Percentiles rank a stretch among this genome's conserved stretches.
These are phyloP conservation scores for Reinhardtius hippoglossoides DNA, from an alignment of 2,113 vertebrate species.

Conservation along the genomic window DNA sequence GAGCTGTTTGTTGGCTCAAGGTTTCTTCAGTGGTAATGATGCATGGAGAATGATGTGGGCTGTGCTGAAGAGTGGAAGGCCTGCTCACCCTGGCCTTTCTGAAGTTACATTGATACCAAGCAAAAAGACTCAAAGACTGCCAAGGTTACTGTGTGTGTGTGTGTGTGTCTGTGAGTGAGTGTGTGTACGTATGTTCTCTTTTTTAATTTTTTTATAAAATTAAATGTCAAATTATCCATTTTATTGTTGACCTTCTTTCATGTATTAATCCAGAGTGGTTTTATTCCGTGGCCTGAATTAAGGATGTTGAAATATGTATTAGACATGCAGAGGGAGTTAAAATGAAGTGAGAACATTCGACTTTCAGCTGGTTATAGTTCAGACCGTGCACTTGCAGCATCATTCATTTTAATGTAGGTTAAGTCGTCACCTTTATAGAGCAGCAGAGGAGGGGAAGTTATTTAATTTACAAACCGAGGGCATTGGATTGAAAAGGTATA, in stretches of 20 bases:
- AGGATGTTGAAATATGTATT: constrained; percentile 50
- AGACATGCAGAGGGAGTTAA: neutral
- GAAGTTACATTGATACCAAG: constrained; percentile 60
- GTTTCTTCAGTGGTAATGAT: constrained; percentile 82
- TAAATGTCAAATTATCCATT: constrained; percentile 42
- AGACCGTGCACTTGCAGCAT: constrained; percentile 9
- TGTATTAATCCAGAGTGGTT: constrained; percentile 29
- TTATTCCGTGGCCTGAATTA: constrained; percentile 18
- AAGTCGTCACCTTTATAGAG: constrained; percentile 23
- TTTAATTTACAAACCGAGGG: neutral
- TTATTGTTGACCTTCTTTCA: constrained; percentile 26
- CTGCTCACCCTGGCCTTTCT: constrained; percentile 59
- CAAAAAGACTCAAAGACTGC: constrained; percentile 33
- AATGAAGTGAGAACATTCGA: constrained; percentile 16
- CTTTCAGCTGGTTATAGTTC: constrained; percentile 5
- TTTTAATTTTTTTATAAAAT: neutral
- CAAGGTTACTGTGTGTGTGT: constrained; percentile 23
- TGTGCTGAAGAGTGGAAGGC: constrained; percentile 56
- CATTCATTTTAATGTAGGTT: constrained; percentile 3
- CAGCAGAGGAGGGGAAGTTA: neutral
- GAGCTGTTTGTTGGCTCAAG: constrained; percentile 82
- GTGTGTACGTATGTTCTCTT: too few species aligned
- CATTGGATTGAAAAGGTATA: neutral
- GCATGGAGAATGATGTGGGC: constrained; percentile 80
- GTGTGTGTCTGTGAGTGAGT: neutral